Evolutionary conservation across 2,113 vertebrate genomes (phyloP).

Genomic region (Rhabdomys dilectus): DNA sequence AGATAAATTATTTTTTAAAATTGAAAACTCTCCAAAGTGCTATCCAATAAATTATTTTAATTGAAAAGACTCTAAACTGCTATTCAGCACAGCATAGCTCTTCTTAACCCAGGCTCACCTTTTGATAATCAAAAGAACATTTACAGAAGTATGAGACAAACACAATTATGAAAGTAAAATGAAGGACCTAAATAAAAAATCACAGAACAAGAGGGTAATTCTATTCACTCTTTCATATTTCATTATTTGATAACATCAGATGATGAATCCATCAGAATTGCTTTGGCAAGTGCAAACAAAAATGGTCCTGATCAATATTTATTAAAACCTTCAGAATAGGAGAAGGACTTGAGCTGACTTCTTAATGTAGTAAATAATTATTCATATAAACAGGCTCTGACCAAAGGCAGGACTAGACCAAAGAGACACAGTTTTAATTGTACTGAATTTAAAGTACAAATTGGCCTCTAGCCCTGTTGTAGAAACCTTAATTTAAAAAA

Average conservation of each 20-base stretch:
- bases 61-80: conserved; percentile 51
- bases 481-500: conserved; percentile 84
- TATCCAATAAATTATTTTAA: conserved; percentile 48
- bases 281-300: conserved; percentile 88
- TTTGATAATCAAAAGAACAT: conserved; percentile 79
- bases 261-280: conserved; percentile 85
- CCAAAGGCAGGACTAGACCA: conserved; percentile 84
- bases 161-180: conserved; percentile 83
- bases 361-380: conserved; percentile 87
- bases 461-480: conserved; percentile 49
- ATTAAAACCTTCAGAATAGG: conserved; percentile 89
- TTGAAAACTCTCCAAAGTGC: conserved; percentile 61
- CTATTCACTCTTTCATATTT: conserved; percentile 88
- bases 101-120: conserved; percentile 73
- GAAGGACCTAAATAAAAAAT: conserved; percentile 87
- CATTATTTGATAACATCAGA: conserved; percentile 91
- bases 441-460: conserved; percentile 84
- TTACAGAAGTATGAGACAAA: conserved; percentile 83
- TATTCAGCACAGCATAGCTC: conserved; percentile 37
- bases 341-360: conserved; percentile 85
- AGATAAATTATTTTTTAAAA: conserved; percentile 63
- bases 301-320: conserved; percentile 91
- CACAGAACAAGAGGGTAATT: conserved; percentile 84
- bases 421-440: conserved; percentile 84
- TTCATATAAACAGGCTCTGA: conserved; percentile 85